These are phyloP conservation scores for Neolamprologus sp. DNA, from an alignment of 2,113 vertebrate species.

Conservation along the genomic window DNA sequence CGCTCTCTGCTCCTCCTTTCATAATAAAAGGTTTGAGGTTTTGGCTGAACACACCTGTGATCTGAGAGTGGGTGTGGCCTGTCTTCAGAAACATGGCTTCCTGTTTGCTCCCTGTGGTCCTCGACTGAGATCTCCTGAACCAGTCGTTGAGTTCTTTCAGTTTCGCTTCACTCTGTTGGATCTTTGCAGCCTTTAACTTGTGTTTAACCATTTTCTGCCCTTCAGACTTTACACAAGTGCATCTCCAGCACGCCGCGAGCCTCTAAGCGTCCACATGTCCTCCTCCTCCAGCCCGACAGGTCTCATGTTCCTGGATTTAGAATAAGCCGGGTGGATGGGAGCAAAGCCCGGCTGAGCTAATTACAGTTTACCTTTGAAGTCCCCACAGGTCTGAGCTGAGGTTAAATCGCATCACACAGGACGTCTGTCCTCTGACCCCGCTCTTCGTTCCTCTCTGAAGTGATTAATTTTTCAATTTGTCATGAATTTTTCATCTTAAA, in stretches of 20 bases:
- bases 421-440: neutral
- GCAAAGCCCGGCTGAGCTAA: neutral
- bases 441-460: neutral
- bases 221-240: neutral
- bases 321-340: neutral
- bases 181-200: neutral
- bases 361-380: neutral
- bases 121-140: neutral
- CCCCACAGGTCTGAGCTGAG: neutral
- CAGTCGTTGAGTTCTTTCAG: neutral
- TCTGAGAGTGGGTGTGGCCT: neutral
- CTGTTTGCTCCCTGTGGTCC: rapidly evolving
- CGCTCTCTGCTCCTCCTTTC: neutral
- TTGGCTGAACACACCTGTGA: rapidly evolving
- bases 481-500: neutral
- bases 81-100: neutral
- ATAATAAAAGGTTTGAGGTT: neutral
- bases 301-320: neutral
- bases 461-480: neutral
- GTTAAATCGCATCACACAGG: neutral
- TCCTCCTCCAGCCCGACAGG: neutral
- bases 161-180: neutral
- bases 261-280: neutral
- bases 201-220: neutral
- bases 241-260: neutral